These are phyloP conservation scores for Girardinichthys multiradiatus DNA, from an alignment of 2,113 vertebrate species.

Conservation along the genomic window DNA sequence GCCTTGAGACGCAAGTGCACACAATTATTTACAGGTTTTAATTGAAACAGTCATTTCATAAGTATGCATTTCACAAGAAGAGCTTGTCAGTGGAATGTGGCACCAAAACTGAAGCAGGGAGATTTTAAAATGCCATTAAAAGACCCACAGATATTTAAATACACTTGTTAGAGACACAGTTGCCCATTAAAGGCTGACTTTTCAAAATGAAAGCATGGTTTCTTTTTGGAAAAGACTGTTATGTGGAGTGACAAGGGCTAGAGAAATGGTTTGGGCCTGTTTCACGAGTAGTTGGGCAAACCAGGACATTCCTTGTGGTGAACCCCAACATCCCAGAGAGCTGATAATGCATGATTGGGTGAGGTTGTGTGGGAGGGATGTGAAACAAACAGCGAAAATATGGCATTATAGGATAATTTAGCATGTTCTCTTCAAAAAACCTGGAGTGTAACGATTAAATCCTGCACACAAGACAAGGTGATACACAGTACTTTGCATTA, in stretches of 20 bases:
- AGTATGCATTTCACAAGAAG: slow-evolving; percentile 72
- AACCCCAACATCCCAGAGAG: slow-evolving; percentile 65
- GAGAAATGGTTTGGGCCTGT: slow-evolving; percentile 50
- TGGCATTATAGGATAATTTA: slow-evolving; percentile 26
- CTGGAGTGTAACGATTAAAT: background rate
- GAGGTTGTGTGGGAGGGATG: slow-evolving; percentile 57
- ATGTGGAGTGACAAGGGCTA: slow-evolving; percentile 22
- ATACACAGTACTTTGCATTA: background rate
- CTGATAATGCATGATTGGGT: slow-evolving; percentile 62
- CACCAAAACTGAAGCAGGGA: slow-evolving; percentile 52
- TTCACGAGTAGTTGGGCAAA: slow-evolving; percentile 69
- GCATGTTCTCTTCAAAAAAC: slow-evolving; percentile 19
- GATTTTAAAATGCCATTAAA: slow-evolving; percentile 74
- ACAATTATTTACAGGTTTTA: slow-evolving; percentile 71
- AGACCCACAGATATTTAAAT: slow-evolving; percentile 75
- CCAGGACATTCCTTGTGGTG: slow-evolving; percentile 74
- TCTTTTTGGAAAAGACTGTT: slow-evolving; percentile 64
- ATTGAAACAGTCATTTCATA: slow-evolving; percentile 77
- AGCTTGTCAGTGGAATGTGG: slow-evolving; percentile 51
- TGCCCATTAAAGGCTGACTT: slow-evolving; percentile 69
- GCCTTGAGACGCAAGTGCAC: slow-evolving; percentile 54
- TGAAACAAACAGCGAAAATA: slow-evolving; percentile 42
- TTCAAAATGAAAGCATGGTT: slow-evolving; percentile 71
- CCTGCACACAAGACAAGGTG: background rate
- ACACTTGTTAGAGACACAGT: slow-evolving; percentile 72